Conservation (phyloP, 2,888 invertebrate species). For the Drosophila recens region DNA sequence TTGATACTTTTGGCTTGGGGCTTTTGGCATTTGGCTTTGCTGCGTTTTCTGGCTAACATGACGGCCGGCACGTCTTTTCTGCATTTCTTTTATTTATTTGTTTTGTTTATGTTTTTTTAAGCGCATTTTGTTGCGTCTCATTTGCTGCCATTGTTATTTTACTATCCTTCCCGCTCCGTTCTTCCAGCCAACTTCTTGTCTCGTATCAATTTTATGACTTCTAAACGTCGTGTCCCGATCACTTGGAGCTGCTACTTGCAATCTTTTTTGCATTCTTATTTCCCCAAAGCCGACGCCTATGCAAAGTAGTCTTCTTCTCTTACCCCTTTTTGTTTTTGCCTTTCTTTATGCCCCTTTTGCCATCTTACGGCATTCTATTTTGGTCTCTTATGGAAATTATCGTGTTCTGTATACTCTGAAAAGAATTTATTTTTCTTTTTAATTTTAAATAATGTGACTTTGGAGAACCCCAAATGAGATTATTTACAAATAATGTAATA, state of each 20-base stretch:
- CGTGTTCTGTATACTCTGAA: neutral
- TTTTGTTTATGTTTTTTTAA: conserved; percentile 45
- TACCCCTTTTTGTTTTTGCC: neutral
- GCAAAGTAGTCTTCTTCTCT: conserved; percentile 16
- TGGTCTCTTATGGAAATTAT: neutral
- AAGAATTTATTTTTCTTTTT: neutral
- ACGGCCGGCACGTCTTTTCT: conserved; percentile 32
- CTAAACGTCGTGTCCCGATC: conserved; percentile 27
- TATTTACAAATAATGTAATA: no score
- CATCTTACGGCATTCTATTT: conserved; percentile 11
- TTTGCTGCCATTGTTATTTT: conserved; percentile 4
- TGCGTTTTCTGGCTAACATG: conserved; percentile 21
- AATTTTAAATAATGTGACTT: neutral
- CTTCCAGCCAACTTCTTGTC: neutral
- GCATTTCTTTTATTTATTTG: conserved; percentile 54
- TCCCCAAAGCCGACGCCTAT: conserved; percentile 22
- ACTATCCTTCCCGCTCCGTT: conserved; percentile 1
- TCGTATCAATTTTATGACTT: conserved; percentile 15
- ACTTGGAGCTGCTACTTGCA: conserved; percentile 35
- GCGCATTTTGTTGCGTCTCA: conserved; percentile 29
- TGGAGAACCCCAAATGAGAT: no score
- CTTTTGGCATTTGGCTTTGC: conserved; percentile 29
- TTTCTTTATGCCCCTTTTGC: conserved; percentile 2
- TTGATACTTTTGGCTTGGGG: conserved; percentile 25
- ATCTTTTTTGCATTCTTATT: conserved; percentile 61